These are phyloP conservation scores for Hydrotaea diabolus DNA, from an alignment of 2,888 invertebrate species.

Conservation along the genomic window DNA sequence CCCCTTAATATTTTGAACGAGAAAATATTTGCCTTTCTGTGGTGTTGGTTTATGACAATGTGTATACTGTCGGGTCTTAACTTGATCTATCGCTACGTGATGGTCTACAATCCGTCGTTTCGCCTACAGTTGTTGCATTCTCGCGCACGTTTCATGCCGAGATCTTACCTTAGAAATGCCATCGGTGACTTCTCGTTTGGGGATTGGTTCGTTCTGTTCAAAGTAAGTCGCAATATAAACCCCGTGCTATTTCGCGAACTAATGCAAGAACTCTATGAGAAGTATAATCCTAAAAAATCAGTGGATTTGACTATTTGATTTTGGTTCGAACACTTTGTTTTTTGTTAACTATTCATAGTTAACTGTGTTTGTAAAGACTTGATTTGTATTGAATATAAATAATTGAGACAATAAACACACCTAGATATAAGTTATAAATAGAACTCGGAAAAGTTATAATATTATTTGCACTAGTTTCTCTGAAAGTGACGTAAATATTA, in stretches of 20 bases:
- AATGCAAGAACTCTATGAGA: conserved; percentile 81
- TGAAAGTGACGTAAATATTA: not conserved
- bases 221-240: conserved; percentile 89
- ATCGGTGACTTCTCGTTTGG: conserved; percentile 82
- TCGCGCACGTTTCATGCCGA: conserved; percentile 72
- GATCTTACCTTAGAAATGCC: conserved; percentile 68
- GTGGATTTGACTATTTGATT: conserved; percentile 46
- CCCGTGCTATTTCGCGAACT: conserved; percentile 86
- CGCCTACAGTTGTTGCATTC: conserved; percentile 75
- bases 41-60: conserved; percentile 88
- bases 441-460: not conserved
- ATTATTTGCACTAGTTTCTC: not conserved
- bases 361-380: not conserved
- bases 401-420: conserved; percentile 5
- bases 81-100: conserved; percentile 84
- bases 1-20: conserved; percentile 90
- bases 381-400: not conserved
- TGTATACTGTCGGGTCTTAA: conserved; percentile 84
- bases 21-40: conserved; percentile 88
- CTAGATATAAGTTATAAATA: conserved; percentile 49
- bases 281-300: conserved; percentile 55
- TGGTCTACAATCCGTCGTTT: conserved; percentile 81
- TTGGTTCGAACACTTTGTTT: not conserved
- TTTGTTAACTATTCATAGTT: not conserved
- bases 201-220: conserved; percentile 90